Evolutionary conservation across 2,888 invertebrate species (phyloP).

Genomic region (Pelosia muscerda): DNA sequence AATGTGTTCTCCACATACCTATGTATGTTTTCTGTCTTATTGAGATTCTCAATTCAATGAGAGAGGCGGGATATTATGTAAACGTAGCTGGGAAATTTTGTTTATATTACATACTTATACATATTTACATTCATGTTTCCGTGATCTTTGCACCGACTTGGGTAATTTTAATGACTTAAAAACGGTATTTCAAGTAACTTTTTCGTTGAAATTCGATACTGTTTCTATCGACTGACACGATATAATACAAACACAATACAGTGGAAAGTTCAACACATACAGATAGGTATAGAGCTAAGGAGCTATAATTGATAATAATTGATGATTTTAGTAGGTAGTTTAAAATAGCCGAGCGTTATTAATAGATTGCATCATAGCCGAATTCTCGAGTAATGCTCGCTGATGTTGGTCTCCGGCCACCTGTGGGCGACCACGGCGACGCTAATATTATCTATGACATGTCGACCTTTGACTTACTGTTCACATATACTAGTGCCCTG

Average conservation of each 20-base stretch:
- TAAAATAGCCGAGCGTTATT: neutral
- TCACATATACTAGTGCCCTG: neutral
- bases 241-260: too few relatives aligned
- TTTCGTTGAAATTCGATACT: too few relatives aligned
- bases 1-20: neutral
- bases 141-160: neutral
- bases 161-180: too few relatives aligned
- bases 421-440: neutral
- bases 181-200: too few relatives aligned
- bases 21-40: too few relatives aligned
- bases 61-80: too few relatives aligned
- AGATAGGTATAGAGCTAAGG: neutral
- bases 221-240: too few relatives aligned
- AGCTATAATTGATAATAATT: too few relatives aligned
- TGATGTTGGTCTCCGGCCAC: slow-evolving; percentile 11
- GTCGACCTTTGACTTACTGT: slow-evolving; percentile 4
- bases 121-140: too few relatives aligned
- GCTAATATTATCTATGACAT: slow-evolving; percentile 5
- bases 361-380: neutral
- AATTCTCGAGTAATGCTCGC: neutral
- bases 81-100: too few relatives aligned
- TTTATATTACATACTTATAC: too few relatives aligned
- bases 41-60: too few relatives aligned
- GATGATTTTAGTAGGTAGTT: neutral
- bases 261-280: neutral